A percentile compares a stretch with the other conserved stretches of the same genome.
These are phyloP conservation scores for Ivindomyrus marchei DNA, from an alignment of 2,113 vertebrate genomes.

Conservation along the genomic window DNA sequence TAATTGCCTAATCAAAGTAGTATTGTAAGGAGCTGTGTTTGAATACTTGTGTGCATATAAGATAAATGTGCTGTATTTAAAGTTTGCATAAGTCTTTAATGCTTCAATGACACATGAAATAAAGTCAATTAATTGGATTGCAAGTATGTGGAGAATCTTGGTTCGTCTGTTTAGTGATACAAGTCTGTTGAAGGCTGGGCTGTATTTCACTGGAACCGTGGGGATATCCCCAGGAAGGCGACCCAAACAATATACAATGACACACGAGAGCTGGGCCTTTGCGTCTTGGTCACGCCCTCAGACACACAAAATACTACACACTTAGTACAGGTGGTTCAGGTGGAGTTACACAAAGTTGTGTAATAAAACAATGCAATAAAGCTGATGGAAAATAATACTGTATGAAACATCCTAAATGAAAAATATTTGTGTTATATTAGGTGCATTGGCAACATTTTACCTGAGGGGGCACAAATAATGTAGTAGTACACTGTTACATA, in stretches of 20 bases:
- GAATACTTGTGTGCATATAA: background rate
- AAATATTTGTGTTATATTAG: background rate
- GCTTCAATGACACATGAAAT: background rate
- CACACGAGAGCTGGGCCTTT: background rate
- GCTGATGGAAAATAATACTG: background rate
- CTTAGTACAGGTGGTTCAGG: background rate
- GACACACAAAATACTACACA: background rate
- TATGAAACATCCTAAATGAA: background rate
- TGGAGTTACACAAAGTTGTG: background rate
- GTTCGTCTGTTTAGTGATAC: background rate
- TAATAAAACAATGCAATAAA: background rate
- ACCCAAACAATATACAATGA: background rate
- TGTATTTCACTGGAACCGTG: background rate
- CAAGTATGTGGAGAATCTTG: background rate
- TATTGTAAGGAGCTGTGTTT: background rate
- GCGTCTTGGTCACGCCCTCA: too few species aligned
- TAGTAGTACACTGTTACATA: background rate
- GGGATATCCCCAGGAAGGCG: background rate
- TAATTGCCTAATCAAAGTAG: background rate
- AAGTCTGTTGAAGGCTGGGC: background rate
- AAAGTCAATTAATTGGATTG: background rate
- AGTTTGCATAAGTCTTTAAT: background rate
- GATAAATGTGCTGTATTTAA: background rate
- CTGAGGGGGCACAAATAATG: background rate
- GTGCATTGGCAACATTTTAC: background rate